phyloP scores from a whole-genome alignment of 92 coral and sea anemone species.

The Zoanthus solanderi region DNA sequence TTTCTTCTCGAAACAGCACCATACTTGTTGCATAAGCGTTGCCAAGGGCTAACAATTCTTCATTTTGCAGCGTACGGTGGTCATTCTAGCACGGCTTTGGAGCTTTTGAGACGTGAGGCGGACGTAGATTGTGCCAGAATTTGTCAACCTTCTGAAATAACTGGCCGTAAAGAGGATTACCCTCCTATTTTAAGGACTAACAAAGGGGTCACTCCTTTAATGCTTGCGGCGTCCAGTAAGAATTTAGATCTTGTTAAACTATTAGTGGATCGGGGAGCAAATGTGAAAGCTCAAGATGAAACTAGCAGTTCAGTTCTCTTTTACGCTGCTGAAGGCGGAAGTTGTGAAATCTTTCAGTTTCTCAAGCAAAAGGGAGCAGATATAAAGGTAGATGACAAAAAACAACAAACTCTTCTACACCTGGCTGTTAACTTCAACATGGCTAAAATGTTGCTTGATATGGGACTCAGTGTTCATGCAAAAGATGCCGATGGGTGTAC shows the following conservation, averaged over 20 bases:
- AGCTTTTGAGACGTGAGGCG: constrained; percentile 16
- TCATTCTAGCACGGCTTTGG: constrained; percentile 11
- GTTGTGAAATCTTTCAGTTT: constrained; percentile 24
- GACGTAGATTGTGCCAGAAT: constrained; percentile 27
- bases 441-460: constrained; percentile 30
- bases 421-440: constrained; percentile 34
- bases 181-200: constrained; percentile 38
- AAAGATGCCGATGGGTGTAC: constrained; percentile 32
- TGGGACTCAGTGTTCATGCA: constrained; percentile 41
- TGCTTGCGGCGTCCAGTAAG: constrained; percentile 43
- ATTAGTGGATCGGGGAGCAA: constrained; percentile 35
- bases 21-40: constrained; percentile 30
- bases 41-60: constrained; percentile 39
- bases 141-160: constrained; percentile 21
- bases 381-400: constrained; percentile 44
- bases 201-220: constrained; percentile 36
- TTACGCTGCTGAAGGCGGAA: constrained; percentile 44
- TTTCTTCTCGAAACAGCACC: constrained; percentile 10
- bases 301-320: constrained; percentile 34
- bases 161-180: constrained; percentile 37
- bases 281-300: constrained; percentile 36
- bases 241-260: constrained; percentile 24
- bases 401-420: constrained; percentile 33
- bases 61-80: constrained; percentile 48
- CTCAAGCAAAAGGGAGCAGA: constrained; percentile 36